phyloP scores from a whole-genome alignment of 2,888 invertebrate genomes.

The Choristoneura rosaceana region DNA sequence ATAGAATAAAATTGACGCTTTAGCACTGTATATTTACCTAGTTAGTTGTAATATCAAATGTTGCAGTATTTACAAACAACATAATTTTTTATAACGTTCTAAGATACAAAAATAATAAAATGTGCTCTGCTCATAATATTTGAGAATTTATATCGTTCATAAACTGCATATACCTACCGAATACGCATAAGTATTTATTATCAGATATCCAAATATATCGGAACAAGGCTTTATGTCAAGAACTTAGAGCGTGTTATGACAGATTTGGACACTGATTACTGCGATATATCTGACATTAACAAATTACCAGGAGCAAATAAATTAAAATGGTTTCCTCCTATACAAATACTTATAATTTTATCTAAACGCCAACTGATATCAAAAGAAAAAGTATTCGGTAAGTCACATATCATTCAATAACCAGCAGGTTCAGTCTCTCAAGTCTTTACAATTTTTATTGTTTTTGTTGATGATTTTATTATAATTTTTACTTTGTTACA shows the following conservation, averaged over 20 bases:
- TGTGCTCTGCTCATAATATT: background rate
- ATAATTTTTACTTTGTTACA: background rate
- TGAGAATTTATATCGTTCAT: background rate
- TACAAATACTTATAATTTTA: background rate
- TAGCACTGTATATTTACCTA: no score
- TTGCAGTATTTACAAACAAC: no score
- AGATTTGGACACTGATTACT: no score
- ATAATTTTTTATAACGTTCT: no score
- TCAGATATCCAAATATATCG: no score
- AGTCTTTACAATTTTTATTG: slow-evolving; percentile 37
- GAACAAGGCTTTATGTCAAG: no score
- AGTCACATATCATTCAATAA: background rate
- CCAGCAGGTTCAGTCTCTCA: slow-evolving; percentile 30
- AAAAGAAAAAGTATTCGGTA: background rate
- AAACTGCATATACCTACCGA: no score
- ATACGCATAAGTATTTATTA: background rate
- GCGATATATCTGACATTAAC: no score
- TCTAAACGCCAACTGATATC: background rate
- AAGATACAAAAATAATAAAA: no score
- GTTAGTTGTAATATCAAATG: no score
- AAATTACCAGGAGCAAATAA: background rate
- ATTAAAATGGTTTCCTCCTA: background rate
- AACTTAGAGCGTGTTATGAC: no score
- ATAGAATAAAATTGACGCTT: no score
- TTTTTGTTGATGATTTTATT: slow-evolving; percentile 20